These are phyloP conservation scores for Orthonevra nobilis DNA, from an alignment of 2,888 invertebrate genomes.

Conservation along the genomic window DNA sequence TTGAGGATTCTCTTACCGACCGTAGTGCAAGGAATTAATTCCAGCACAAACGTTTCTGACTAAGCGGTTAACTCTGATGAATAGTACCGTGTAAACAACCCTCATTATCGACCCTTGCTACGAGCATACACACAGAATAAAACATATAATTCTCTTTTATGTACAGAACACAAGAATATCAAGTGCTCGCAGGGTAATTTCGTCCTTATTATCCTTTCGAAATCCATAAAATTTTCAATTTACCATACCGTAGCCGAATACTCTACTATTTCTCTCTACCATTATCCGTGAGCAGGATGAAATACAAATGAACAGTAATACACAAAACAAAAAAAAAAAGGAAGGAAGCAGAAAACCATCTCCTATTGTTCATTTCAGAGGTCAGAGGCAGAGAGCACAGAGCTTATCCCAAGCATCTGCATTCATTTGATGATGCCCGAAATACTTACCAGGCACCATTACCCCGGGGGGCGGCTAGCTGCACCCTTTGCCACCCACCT, in stretches of 20 bases:
- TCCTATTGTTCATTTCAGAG: conserved; percentile 59
- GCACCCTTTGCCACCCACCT: conserved; percentile 7
- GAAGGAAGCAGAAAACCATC: conserved; percentile 41
- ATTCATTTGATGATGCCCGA: conserved; percentile 69
- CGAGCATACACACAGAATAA: not conserved
- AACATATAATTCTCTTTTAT: conserved; percentile 13
- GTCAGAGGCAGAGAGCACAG: conserved; percentile 56
- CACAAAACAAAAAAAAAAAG: conserved; percentile 3
- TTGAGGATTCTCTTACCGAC: conserved; percentile 7
- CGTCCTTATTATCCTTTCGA: conserved; percentile 68
- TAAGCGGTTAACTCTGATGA: conserved; percentile 51
- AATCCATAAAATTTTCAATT: conserved; percentile 70
- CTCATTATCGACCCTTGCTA: conserved; percentile 43
- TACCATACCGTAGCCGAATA: conserved; percentile 53
- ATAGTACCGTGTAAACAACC: conserved; percentile 44
- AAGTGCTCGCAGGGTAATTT: conserved; percentile 67
- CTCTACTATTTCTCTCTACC: conserved; percentile 55
- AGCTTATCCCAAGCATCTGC: conserved; percentile 68
- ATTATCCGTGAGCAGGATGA: conserved; percentile 26
- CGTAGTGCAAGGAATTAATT: conserved; percentile 16
- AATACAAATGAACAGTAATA: conserved; percentile 1
- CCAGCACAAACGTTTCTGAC: conserved; percentile 26
- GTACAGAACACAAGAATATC: conserved; percentile 42
- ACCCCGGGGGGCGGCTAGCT: conserved; percentile 52
- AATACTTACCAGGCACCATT: conserved; percentile 64